Evolutionary conservation across 2,888 invertebrate species (phyloP), one percentile per base, ranked within the genome.

Genomic region (Drosophila paramelanica): DNA sequence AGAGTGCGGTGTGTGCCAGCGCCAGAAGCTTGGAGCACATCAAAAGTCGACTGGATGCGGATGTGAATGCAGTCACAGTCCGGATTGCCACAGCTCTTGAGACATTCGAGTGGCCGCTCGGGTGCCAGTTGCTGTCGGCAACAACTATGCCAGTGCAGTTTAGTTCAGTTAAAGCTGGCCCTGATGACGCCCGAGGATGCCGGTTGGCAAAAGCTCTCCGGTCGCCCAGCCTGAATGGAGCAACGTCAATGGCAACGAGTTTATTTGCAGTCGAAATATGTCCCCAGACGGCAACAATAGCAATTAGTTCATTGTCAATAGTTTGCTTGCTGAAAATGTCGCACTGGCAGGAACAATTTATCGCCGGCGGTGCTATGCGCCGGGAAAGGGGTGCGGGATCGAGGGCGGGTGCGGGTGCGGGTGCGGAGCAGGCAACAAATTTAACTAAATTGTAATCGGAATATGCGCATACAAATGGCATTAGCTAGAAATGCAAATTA

Each of bases 381-480:
- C 8, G 31, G 8, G 17, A 17, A 6, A 27, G 27, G 27, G 17
- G 17, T 17, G 17, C 17, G 17, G 17, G 17, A 3, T 5, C 8
- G 17, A 8, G 41, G 3, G 6, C 13, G 13, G 38, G 31, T 4
- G 14, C 8, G 33, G 17, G 17, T 23, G 25, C 1, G n/a, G 10
- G 17, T 0, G 14, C 4, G 20, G 33, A 20, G 38, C 49, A 13
- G 59, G 57, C 50, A 55, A 39, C 75, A 89, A 87, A 84, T 89
- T 84, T 84, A 84, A 89, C 89, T 84, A 84, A 84, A 84, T 87
- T 84, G 83, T 84, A 84, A 84, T 89, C 89, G 83, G 83, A 84
- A 87, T 84, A 89, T 84, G 88, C 87, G 86, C 86, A 86, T 89
- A 88, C 86, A 89, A 86, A 86, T 86, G 89, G 88, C 83, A 86